These are phyloP conservation scores for Rhagonycha fulva DNA, from an alignment of 2,888 invertebrate genomes.

Conservation along the genomic window DNA sequence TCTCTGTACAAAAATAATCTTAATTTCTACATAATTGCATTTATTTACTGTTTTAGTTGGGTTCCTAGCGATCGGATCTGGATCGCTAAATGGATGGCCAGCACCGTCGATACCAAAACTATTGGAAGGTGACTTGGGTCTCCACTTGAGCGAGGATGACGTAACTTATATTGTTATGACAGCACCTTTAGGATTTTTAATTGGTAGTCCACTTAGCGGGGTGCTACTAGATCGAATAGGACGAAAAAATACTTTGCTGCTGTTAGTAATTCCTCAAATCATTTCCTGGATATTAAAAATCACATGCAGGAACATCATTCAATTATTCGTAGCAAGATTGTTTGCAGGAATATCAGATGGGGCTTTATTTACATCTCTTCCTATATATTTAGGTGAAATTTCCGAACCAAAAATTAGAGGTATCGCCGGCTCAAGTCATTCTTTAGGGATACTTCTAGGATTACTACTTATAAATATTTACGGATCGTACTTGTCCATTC, in stretches of 20 bases:
- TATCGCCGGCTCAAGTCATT: constrained; percentile 28
- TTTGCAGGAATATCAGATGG: constrained; percentile 36
- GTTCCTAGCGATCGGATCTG: constrained; percentile 30
- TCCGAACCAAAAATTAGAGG: constrained; percentile 37
- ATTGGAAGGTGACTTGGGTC: constrained; percentile 21
- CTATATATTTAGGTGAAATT: constrained; percentile 37
- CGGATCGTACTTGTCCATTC: constrained; percentile 19
- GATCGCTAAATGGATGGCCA: constrained; percentile 35
- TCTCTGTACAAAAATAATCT: not conserved
- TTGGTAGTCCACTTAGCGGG: constrained; percentile 25
- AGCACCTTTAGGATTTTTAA: constrained; percentile 31
- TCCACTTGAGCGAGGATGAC: constrained; percentile 28
- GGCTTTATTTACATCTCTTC: constrained; percentile 33
- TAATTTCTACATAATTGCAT: constrained; percentile 6
- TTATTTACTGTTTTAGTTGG: constrained; percentile 19
- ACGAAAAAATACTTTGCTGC: constrained; percentile 41
- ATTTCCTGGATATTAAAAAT: constrained; percentile 40
- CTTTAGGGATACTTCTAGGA: constrained; percentile 26
- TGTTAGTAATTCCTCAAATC: constrained; percentile 42
- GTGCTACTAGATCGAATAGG: constrained; percentile 43
- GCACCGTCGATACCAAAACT: constrained; percentile 36
- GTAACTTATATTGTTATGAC: constrained; percentile 34
- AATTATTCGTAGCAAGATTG: constrained; percentile 26
- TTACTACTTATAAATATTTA: constrained; percentile 41
- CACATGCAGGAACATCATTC: constrained; percentile 2